A percentile compares a stretch with the other conserved stretches of the same genome.
phyloP scores from a whole-genome alignment of 1,140 invertebrate species.

The Dinoponera quadriceps region DNA sequence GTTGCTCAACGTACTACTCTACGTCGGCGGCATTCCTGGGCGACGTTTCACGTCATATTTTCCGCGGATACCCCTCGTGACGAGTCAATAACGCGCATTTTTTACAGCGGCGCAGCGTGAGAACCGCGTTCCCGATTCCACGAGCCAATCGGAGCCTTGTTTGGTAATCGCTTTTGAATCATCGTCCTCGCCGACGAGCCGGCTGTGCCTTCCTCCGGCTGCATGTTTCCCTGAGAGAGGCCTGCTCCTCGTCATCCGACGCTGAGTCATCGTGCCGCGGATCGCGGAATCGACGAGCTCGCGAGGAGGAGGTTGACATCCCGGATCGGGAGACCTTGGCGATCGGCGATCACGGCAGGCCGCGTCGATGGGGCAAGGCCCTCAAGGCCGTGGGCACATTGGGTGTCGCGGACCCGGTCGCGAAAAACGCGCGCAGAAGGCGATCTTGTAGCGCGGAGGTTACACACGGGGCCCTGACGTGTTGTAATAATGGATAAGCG shows the following conservation, averaged over 20 bases:
- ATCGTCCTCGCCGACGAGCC: constrained; percentile 14
- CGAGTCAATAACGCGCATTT: constrained; percentile 21
- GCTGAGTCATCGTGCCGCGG: constrained; percentile 58
- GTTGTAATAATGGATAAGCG: constrained; percentile 14
- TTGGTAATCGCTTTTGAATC: constrained; percentile 65
- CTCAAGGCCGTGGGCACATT: constrained; percentile 72
- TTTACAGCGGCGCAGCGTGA: constrained; percentile 25
- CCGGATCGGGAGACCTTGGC: constrained; percentile 66
- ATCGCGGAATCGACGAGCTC: constrained; percentile 1
- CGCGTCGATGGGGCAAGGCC: constrained; percentile 73
- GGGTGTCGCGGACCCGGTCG: constrained; percentile 29
- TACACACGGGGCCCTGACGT: constrained; percentile 37
- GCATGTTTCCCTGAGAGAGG: background rate
- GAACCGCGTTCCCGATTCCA: constrained; percentile 36
- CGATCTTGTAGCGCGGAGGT: constrained; percentile 22
- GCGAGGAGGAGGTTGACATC: constrained; percentile 67
- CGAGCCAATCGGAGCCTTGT: constrained; percentile 11
- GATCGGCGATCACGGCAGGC: constrained; percentile 75
- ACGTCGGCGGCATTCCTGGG: background rate
- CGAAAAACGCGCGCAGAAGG: constrained; percentile 42
- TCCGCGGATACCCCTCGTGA: constrained; percentile 1
- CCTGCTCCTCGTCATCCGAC: constrained; percentile 24
- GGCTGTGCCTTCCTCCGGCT: too few relatives aligned
- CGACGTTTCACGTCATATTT: constrained; percentile 19
- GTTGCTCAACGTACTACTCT: constrained; percentile 17